Evolutionary conservation across 92 coral and sea anemone genomes (phyloP).

Genomic region (Isaurus tuberculatus): DNA sequence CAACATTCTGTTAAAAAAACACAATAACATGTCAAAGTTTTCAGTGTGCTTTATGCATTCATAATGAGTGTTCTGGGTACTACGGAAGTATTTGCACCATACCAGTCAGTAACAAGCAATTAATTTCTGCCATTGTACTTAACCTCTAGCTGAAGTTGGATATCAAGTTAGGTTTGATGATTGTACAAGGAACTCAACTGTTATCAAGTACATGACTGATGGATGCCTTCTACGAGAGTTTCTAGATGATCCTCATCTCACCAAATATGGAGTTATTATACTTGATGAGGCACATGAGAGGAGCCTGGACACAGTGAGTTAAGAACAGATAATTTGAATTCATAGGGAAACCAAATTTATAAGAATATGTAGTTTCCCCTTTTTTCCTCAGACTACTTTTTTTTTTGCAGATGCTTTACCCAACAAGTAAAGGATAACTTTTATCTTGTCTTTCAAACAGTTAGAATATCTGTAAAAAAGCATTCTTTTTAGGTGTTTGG

Average conservation of each 20-base stretch:
- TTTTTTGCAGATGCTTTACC: no score
- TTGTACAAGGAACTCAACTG: slow-evolving; percentile 76
- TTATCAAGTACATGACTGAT: slow-evolving; percentile 93
- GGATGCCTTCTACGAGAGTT: slow-evolving; percentile 93
- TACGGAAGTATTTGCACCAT: neutral
- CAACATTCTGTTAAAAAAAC: no score
- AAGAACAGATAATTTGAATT: neutral
- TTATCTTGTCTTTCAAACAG: no score
- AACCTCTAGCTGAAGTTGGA: slow-evolving; percentile 90
- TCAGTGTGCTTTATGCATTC: no score
- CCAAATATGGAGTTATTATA: slow-evolving; percentile 77
- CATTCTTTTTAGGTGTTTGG: no score
- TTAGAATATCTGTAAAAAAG: no score
- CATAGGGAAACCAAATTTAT: no score
- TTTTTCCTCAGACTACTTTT: no score
- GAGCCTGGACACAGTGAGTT: slow-evolving; percentile 91
- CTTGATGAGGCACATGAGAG: slow-evolving; percentile 98
- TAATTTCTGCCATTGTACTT: neutral
- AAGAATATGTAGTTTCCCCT: no score
- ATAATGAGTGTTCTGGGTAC: no score
- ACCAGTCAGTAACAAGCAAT: neutral
- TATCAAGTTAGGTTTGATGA: slow-evolving; percentile 98
- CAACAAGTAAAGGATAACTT: no score
- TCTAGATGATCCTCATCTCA: slow-evolving; percentile 79
- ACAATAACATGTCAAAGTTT: no score